Conservation (phyloP, 1,140 invertebrate species). For the Scaptomyza graminum region DNA sequence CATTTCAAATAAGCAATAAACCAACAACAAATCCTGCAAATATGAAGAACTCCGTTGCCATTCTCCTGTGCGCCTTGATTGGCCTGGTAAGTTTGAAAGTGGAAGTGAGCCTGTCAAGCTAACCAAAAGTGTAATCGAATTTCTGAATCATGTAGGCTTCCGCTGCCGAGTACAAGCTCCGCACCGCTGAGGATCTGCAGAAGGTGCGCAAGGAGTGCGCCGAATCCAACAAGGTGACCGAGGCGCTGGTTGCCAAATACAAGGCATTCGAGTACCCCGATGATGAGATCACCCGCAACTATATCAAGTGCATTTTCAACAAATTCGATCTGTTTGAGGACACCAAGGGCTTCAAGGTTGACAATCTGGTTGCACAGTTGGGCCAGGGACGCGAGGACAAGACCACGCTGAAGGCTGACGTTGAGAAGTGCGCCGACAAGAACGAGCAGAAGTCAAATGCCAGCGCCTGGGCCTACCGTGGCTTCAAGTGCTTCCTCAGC, state of each 20-base stretch:
- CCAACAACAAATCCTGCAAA: slow-evolving; percentile 43
- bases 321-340: slow-evolving; percentile 81
- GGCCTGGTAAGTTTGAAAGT: slow-evolving; percentile 61
- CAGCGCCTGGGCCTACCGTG: slow-evolving; percentile 76
- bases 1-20: slow-evolving; percentile 6
- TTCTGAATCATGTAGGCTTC: slow-evolving; percentile 44
- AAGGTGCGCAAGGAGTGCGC: slow-evolving; percentile 75
- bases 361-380: slow-evolving; percentile 77
- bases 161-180: slow-evolving; percentile 77
- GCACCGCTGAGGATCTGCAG: slow-evolving; percentile 76
- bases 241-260: slow-evolving; percentile 74
- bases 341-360: slow-evolving; percentile 76
- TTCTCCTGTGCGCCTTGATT: slow-evolving; percentile 69
- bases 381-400: slow-evolving; percentile 73
- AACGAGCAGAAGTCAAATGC: slow-evolving; percentile 76
- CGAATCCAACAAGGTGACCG: slow-evolving; percentile 70
- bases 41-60: slow-evolving; percentile 72
- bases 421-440: slow-evolving; percentile 82
- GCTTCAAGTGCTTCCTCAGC: slow-evolving; percentile 82
- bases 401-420: slow-evolving; percentile 63
- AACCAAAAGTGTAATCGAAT: not conserved
- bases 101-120: not conserved
- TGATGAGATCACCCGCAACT: slow-evolving; percentile 81
- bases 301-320: slow-evolving; percentile 80
- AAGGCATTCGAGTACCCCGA: slow-evolving; percentile 82